Base-by-base conservation (phyloP, 2,888 invertebrate species). In the Hydroisotoma schaefferi region DNA sequence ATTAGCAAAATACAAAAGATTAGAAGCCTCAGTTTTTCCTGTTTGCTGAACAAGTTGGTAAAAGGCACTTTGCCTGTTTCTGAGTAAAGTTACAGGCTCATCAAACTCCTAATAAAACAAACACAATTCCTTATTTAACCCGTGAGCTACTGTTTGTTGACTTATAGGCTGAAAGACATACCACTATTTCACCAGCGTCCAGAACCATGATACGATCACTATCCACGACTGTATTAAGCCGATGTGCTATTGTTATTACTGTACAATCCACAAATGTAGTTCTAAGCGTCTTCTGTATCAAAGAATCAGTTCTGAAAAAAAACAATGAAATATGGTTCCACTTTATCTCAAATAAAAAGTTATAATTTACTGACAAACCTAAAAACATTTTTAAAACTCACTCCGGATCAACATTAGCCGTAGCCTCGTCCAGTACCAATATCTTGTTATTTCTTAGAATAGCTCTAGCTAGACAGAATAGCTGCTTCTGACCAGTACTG, bases 161-260 rank as follows among this genome's bases (percentile, higher is more conserved):
- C 5, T 18, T 40, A 55, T 53, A 15, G 20, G n/a, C 8, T 18
- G 5, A 20, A 40, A 10, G 5, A 10, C 40, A 48, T 64, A 72
- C 73, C 5, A 81, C 84, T 57, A 88, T 82, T 20, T 79, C 77
- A 1, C 94, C 94, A 5, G 84, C 82, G 74, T 90, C 88, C 85
- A 94, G 87, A 1, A 93, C 92, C 75, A 93, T 81, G 15, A 93
- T 87, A 62, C 87, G 83, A 79, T 93, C 90, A 0, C 90, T 90
- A 77, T 94, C 94, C 86, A 94, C 93, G 65, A 94, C 88, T 0
- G 94, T 94, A 76, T 94, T 86, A 29, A 95, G 80, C 46, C 94
- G 83, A 78, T 94, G 94, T 3, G 94, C 94, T 37, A 94, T 90
- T 0, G 93, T 94, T 40, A 94, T 77, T 8, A 94, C 92, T 0